Evolutionary conservation across 2,888 invertebrate species (phyloP).

Genomic region (Drosophila dives): DNA sequence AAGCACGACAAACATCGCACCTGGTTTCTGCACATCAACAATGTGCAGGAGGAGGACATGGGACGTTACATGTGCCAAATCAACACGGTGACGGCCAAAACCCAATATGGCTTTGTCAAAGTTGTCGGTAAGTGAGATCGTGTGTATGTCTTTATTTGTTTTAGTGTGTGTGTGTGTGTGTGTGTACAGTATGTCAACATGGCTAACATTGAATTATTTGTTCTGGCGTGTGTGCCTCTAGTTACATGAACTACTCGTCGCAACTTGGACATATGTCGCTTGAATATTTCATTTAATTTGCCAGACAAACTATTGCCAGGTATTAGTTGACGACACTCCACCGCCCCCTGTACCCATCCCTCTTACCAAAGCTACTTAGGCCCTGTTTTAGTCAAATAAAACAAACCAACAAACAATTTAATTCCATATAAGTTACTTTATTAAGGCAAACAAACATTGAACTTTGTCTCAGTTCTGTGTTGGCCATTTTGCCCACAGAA

Average conservation of each 20-base stretch:
- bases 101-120: constrained; percentile 95
- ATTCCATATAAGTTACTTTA: constrained; percentile 61
- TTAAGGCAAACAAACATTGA: constrained; percentile 52
- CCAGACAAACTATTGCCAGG: constrained; percentile 53
- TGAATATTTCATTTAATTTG: constrained; percentile 75
- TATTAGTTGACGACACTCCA: constrained; percentile 38
- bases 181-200: constrained; percentile 45
- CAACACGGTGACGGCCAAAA: constrained; percentile 96
- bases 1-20: constrained; percentile 92
- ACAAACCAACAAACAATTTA: constrained; percentile 58
- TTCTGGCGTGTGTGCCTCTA: constrained; percentile 39
- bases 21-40: constrained; percentile 96
- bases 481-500: constrained; percentile 25
- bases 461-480: neutral
- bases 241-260: constrained; percentile 46
- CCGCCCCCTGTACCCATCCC: neutral
- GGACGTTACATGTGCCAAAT: constrained; percentile 98
- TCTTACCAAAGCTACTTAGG: constrained; percentile 4
- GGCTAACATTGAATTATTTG: constrained; percentile 62
- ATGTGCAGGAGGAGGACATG: constrained; percentile 95
- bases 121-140: constrained; percentile 90
- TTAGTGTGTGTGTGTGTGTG: neutral
- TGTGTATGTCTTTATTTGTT: neutral
- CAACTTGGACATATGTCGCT: constrained; percentile 64
- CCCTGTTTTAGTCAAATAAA: constrained; percentile 33